Evolutionary conservation across 2,113 vertebrate species (phyloP), one percentile per base, ranked within the genome.

Genomic region (Eudorcas thomsonii): DNA sequence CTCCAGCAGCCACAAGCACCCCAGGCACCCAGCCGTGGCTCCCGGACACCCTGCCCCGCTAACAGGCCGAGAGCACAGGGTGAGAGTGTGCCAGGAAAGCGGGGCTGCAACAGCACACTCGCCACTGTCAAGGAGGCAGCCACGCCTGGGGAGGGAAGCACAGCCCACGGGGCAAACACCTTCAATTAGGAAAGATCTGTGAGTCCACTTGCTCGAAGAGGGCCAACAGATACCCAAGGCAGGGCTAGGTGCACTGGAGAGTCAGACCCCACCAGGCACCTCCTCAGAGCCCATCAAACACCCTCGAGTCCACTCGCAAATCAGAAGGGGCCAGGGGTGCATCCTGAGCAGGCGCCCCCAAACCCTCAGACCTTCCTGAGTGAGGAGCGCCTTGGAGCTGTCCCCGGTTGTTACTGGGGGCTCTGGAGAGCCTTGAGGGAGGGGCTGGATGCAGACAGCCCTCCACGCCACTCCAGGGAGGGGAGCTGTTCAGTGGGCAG

Each of bases 71-170:
- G 3, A 36, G 62, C 3, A 7, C 30, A 33, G 7, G 60, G 30
- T 8, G n/a, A 36, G n/a, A 12, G n/a, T 3, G 19, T 21, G n/a
- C n/a, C 17, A 21, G 64, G n/a, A 21, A n/a, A 23, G 55, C 26
- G 6, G n/a, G 2, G 2, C 30, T 25, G 2, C 15, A 0, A 2
- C 13, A 1, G 30, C 15, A 15, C 12, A 16, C 3, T 23, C 0
- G 11, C 23, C 59, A 23, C 17, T 2, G 81, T 1, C 50, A 2
- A 13, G 52, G 12, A 36, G 21, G 43, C 13, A 0, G 33, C 25
- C 12, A 7, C 10, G 16, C 13, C 4, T 5, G 33, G 36, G 60
- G 39, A 15, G 10, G 23, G 36, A 54, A 6, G 30, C 28, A 33
- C 0, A 17, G 9, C 45, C 78, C 13, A 7, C 39, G 10, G 8